A percentile compares a stretch with the other conserved stretches of the same genome.
Conservation (phyloP, 2,113 vertebrate species). For the Ailuropoda melanoleuca region DNA sequence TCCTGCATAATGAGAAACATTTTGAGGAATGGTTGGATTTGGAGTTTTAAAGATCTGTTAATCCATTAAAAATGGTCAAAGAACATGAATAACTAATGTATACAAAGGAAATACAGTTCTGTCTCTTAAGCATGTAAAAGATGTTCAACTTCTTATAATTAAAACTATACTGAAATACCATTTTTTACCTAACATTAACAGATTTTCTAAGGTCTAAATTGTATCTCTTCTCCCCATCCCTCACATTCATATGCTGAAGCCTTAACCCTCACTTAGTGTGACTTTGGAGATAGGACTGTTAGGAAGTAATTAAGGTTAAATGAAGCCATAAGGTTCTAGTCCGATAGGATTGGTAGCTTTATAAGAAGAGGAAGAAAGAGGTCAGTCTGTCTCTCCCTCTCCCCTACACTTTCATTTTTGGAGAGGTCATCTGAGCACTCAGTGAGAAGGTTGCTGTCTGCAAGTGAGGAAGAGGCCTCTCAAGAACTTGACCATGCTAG, state of each 20-base stretch:
- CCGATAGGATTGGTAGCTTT: not conserved
- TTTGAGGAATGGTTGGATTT: slow-evolving; percentile 5
- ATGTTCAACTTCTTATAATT: not conserved
- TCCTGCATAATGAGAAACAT: not conserved
- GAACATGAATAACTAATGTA: not conserved
- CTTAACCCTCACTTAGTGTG: not conserved
- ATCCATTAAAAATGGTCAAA: not conserved
- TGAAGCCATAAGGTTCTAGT: not conserved
- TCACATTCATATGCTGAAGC: not conserved
- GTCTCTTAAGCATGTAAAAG: not conserved
- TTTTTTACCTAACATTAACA: slow-evolving; percentile 9
- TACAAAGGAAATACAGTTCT: not conserved
- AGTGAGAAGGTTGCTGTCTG: not conserved
- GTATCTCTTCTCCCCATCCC: not conserved
- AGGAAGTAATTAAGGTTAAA: not conserved
- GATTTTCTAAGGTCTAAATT: not conserved
- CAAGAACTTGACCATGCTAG: not conserved
- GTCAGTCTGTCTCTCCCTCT: not conserved
- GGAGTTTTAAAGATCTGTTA: not conserved
- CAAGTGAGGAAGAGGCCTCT: not conserved
- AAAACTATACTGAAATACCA: not conserved
- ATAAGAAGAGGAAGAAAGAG: not conserved
- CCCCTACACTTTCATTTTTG: not conserved
- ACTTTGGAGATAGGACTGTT: not conserved
- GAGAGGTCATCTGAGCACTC: not conserved